A percentile compares a stretch with the other conserved stretches of the same genome.
phyloP scores from a whole-genome alignment of 2,888 invertebrate genomes.

The Acronicta psi region DNA sequence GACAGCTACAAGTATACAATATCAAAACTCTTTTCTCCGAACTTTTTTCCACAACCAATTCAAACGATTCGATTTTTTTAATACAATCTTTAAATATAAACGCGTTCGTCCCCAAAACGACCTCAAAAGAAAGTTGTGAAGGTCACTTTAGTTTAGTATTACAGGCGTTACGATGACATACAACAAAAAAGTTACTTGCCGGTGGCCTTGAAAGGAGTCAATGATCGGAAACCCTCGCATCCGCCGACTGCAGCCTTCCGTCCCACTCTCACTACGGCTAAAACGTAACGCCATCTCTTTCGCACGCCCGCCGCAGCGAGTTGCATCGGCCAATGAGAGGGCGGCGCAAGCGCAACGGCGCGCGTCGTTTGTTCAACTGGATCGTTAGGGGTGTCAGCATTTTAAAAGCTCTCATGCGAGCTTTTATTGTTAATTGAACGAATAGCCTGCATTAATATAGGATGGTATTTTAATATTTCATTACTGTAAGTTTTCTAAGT shows the following conservation, averaged over 20 bases:
- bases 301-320: conserved; percentile 68
- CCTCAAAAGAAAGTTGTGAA: conserved; percentile 84
- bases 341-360: conserved; percentile 83
- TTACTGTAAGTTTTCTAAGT: conserved; percentile 46
- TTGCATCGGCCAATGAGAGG: conserved; percentile 75
- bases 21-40: conserved; percentile 7
- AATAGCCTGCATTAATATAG: conserved; percentile 59
- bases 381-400: conserved; percentile 86
- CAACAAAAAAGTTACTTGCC: conserved; percentile 79
- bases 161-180: conserved; percentile 79
- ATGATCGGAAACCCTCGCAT: conserved; percentile 87
- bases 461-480: conserved; percentile 64
- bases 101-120: conserved; percentile 57
- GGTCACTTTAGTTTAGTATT: conserved; percentile 80
- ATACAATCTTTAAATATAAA: conserved; percentile 30
- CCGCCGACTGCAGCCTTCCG: conserved; percentile 77
- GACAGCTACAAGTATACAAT: too few species aligned
- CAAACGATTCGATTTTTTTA: conserved; percentile 11
- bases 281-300: conserved; percentile 62
- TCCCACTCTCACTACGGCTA: conserved; percentile 66
- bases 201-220: conserved; percentile 87
- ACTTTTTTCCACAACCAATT: conserved; percentile 7
- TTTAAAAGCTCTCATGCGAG: conserved; percentile 81
- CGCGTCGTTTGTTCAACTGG: conserved; percentile 85
- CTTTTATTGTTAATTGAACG: conserved; percentile 79